Evolutionary conservation across 2,888 invertebrate species (phyloP), one percentile per base, ranked within the genome.

Genomic region (Agonopterix subpropinquella): DNA sequence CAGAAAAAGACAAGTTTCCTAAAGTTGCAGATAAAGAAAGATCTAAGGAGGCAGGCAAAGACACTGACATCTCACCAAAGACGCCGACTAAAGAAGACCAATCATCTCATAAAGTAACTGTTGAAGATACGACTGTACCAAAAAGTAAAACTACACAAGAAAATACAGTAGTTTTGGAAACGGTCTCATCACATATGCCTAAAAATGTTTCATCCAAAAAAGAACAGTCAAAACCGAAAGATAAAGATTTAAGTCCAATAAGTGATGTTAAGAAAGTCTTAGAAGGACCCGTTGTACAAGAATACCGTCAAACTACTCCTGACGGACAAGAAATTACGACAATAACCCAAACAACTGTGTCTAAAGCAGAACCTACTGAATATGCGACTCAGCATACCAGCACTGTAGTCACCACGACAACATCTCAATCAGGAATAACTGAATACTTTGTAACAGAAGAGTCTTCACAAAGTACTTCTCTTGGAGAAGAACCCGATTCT

Each of bases 381-480:
- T 67, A 60, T 50, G 49, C 71, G 8, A 70, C 74, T 41, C 81
- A 85, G 60, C 75, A 76, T 45, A 74, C 67, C 18, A 80, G 70
- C 47, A 78, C 74, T 15, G 55, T 73, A 13, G 60, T 80, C 41
- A 73, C 73, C 35, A 70, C 80, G 11, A 71, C 43, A 8, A 50
- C 47, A 2, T 36, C 47, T 42, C 37, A 46, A 4, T 45, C 45
- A 9, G 49, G 47, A 7, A 45, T 42, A 13, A 45, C 47, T n/a
- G 43, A 50, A 37, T 50, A 45, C 13, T 11, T 44, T 15, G 50
- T 50, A 9, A 47, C 45, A 13, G 45, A 47, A 41, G 43, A 53
- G 36, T 10, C 35, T 41, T 35, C 44, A 35, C 43, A 39, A 2
- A 11, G 11, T 1, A 39, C 39, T 10, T 9, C 9, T 39, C 39